A percentile compares a stretch with the other conserved stretches of the same genome.
Evolutionary conservation across 1,140 invertebrate genomes (phyloP).

Genomic region (Pachyrhynchus sulphureomaculatus): DNA sequence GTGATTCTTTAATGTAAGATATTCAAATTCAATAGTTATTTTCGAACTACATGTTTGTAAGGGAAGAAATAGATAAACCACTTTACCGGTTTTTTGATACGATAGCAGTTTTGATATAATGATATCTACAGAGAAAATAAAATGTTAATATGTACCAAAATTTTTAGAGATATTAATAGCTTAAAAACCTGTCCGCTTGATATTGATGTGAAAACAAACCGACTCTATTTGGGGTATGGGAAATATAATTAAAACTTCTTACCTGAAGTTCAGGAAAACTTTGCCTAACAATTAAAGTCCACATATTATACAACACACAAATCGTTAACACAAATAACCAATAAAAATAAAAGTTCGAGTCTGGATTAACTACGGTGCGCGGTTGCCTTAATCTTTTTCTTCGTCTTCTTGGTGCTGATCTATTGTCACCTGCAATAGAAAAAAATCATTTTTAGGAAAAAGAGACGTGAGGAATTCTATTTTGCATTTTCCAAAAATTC

Average conservation of each 20-base stretch:
- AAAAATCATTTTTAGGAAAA: background rate
- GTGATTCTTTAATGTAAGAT: no score
- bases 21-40: no score
- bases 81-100: background rate
- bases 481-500: background rate
- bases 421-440: slow-evolving; percentile 54
- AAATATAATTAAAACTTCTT: no score
- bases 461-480: background rate
- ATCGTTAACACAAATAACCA: slow-evolving; percentile 88
- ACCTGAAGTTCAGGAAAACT: slow-evolving; percentile 89
- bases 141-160: no score
- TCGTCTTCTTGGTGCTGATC: slow-evolving; percentile 59
- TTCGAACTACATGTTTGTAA: no score
- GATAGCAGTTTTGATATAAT: no score
- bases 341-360: slow-evolving; percentile 93
- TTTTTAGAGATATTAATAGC: no score
- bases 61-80: background rate
- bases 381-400: slow-evolving; percentile 68
- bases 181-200: no score
- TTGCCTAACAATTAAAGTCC: slow-evolving; percentile 92
- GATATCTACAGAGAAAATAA: background rate
- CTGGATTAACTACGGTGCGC: slow-evolving; percentile 89
- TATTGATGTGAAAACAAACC: no score
- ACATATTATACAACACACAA: slow-evolving; percentile 92
- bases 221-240: no score